Evolutionary conservation across 2,797 vertebrate genomes (phyloP).

Genomic region (Chaenodraco wilsoni): DNA sequence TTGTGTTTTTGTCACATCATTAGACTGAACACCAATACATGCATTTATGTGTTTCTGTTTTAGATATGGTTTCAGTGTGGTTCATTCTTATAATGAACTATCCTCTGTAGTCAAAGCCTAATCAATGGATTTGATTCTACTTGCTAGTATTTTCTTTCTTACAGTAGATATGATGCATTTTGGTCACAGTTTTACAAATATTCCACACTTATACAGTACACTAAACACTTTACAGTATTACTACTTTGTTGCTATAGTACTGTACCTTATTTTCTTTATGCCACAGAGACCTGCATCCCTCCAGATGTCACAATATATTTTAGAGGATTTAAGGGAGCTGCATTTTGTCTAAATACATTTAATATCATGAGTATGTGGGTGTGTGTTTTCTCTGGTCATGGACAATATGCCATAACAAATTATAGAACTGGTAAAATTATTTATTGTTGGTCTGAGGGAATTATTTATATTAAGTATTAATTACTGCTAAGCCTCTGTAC

Average conservation of each 20-base stretch:
- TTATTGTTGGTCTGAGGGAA: neutral
- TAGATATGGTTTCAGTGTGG: conserved; percentile 4
- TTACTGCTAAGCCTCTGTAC: neutral
- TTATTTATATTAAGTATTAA: conserved; percentile 6
- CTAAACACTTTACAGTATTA: too few species aligned
- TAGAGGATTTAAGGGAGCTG: conserved; percentile 18
- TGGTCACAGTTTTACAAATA: neutral
- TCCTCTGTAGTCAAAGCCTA: neutral
- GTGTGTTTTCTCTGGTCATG: conserved; percentile 12
- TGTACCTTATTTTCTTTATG: neutral
- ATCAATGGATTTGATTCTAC: neutral
- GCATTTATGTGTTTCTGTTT: neutral
- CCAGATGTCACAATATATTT: conserved; percentile 3
- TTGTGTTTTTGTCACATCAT: neutral
- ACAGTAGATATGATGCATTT: neutral
- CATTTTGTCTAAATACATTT: conserved; percentile 18
- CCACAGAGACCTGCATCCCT: neutral
- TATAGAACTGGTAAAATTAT: neutral
- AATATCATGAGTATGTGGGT: neutral
- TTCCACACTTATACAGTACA: too few species aligned
- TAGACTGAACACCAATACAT: neutral
- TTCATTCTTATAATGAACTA: conserved; percentile 5
- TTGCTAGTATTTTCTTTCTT: neutral
- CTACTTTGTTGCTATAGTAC: neutral
- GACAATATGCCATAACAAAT: conserved; percentile 6